Conservation (phyloP, 2,113 vertebrate genomes). For the Smithornis capensis region DNA sequence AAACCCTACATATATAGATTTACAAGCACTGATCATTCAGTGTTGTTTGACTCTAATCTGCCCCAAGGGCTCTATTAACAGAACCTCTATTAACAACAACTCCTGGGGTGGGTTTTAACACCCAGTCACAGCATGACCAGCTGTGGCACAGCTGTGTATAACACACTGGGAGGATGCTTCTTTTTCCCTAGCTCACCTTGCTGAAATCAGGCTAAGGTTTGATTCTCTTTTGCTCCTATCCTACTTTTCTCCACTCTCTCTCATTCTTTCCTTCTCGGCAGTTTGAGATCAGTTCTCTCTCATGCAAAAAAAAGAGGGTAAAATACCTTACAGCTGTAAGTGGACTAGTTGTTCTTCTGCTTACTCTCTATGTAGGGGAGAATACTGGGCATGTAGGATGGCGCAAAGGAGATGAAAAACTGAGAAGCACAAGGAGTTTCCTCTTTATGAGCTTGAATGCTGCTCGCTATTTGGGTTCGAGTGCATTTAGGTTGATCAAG, state of each 20-base stretch:
- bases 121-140: neutral
- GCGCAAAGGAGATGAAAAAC: neutral
- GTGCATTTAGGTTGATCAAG: neutral
- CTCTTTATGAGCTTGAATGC: neutral
- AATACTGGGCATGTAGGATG: fast-evolving
- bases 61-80: neutral
- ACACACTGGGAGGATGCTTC: neutral
- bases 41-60: neutral
- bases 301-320: neutral
- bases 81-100: neutral
- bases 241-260: neutral
- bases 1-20: neutral
- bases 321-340: neutral
- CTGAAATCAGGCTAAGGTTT: neutral
- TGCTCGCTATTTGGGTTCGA: neutral
- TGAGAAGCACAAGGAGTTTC: neutral
- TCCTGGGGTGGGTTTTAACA: neutral
- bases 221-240: neutral
- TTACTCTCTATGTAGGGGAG: neutral
- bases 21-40: neutral
- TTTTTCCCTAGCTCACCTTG: neutral
- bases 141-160: neutral
- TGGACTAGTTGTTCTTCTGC: neutral
- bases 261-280: neutral
- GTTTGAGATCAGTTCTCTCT: neutral